A percentile compares a stretch with the other conserved stretches of the same genome.
Evolutionary conservation across 2,888 invertebrate genomes (phyloP).

Genomic region (Stenurella melanura): DNA sequence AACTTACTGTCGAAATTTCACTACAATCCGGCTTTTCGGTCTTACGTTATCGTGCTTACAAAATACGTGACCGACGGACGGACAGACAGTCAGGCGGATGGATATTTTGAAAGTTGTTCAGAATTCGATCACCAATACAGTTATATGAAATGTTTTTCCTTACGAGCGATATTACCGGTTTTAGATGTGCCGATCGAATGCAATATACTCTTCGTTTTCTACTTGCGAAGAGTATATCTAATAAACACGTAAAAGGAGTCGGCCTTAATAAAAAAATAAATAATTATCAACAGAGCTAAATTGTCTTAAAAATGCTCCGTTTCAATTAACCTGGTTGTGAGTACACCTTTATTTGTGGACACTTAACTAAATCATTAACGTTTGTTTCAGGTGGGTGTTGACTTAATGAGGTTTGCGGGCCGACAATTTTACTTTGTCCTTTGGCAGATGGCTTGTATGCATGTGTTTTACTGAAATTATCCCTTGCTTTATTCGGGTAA

Average conservation of each 20-base stretch:
- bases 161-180: too few relatives aligned
- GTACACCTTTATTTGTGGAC: conserved; percentile 41
- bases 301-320: neutral
- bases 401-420: conserved; percentile 47
- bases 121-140: too few relatives aligned
- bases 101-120: too few relatives aligned
- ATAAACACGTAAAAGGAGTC: neutral
- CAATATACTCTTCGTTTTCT: too few relatives aligned
- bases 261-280: neutral
- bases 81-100: too few relatives aligned
- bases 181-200: too few relatives aligned
- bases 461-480: conserved; percentile 30
- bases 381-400: conserved; percentile 56
- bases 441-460: conserved; percentile 38
- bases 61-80: too few relatives aligned
- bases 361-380: conserved; percentile 48
- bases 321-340: conserved; percentile 33
- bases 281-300: neutral
- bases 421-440: conserved; percentile 49
- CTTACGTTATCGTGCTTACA: too few relatives aligned
- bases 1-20: too few relatives aligned
- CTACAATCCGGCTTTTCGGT: too few relatives aligned
- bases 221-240: too few relatives aligned
- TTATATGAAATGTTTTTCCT: too few relatives aligned
- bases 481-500: conserved; percentile 15